Conservation (phyloP, 2,113 vertebrate genomes). For the Podilymbus podiceps region DNA sequence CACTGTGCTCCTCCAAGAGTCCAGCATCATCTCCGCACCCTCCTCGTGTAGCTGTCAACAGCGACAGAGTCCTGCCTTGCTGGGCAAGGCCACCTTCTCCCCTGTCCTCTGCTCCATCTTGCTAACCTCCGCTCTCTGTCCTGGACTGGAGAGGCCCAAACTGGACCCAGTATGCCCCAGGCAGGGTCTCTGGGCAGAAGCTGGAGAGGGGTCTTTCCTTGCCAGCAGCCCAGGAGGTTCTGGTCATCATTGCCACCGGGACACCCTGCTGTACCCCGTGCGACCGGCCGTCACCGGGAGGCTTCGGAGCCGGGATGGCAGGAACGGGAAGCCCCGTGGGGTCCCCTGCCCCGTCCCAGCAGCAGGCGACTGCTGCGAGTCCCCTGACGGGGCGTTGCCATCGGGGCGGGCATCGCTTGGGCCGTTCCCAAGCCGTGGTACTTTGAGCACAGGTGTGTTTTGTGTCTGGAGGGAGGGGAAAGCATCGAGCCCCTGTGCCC, state of each 20-base stretch:
- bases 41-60: fast-evolving
- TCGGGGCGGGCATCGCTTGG: not conserved
- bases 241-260: fast-evolving
- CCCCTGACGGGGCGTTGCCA: not conserved
- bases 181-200: not conserved
- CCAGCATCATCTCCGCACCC: not conserved
- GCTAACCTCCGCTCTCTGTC: not conserved
- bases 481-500: fast-evolving
- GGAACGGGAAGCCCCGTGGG: fast-evolving
- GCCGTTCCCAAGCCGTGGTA: not conserved
- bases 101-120: not conserved
- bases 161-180: fast-evolving
- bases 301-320: not conserved
- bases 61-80: not conserved
- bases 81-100: not conserved
- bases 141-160: not conserved
- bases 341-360: not conserved
- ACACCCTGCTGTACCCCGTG: not conserved
- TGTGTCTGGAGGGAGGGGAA: not conserved
- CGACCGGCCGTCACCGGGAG: not conserved
- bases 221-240: not conserved
- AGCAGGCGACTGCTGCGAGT: not conserved
- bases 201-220: not conserved
- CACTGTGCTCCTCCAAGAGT: not conserved
- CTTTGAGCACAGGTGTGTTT: not conserved